Conservation (phyloP, 2,888 invertebrate species). For the Griposia aprilina region DNA sequence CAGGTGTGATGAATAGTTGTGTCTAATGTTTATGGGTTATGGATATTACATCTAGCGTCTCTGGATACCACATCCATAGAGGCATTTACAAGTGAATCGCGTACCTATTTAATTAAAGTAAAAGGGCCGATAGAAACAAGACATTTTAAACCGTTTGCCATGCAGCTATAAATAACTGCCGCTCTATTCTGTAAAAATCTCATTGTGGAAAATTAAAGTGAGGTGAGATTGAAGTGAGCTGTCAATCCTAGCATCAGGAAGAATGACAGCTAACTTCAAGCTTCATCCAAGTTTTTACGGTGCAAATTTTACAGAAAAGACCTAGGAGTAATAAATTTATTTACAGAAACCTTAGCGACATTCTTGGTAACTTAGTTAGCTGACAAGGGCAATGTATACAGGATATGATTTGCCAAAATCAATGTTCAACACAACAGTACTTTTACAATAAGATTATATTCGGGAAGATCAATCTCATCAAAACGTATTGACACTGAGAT, state of each 20-base stretch:
- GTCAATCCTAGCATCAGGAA: too few relatives aligned
- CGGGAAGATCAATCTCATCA: background rate
- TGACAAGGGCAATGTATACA: background rate
- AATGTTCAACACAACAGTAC: background rate
- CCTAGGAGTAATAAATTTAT: background rate
- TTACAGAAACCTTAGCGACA: background rate
- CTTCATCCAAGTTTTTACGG: too few relatives aligned
- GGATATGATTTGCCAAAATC: background rate
- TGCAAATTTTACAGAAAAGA: background rate
- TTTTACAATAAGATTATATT: background rate
- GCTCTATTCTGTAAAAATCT: background rate
- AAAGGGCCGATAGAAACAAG: background rate
- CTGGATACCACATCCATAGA: background rate
- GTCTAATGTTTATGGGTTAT: background rate
- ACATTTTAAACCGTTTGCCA: background rate
- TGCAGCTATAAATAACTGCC: background rate
- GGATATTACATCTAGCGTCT: background rate
- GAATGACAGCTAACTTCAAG: too few relatives aligned
- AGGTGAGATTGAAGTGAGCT: background rate
- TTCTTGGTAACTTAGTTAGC: background rate
- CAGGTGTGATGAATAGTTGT: slow-evolving; percentile 3
- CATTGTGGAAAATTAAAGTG: background rate
- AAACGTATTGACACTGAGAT: background rate
- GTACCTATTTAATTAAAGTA: background rate
- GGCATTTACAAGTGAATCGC: background rate